Evolutionary conservation across 2,797 vertebrate species (phyloP).

Genomic region (Apogon hyalosoma): DNA sequence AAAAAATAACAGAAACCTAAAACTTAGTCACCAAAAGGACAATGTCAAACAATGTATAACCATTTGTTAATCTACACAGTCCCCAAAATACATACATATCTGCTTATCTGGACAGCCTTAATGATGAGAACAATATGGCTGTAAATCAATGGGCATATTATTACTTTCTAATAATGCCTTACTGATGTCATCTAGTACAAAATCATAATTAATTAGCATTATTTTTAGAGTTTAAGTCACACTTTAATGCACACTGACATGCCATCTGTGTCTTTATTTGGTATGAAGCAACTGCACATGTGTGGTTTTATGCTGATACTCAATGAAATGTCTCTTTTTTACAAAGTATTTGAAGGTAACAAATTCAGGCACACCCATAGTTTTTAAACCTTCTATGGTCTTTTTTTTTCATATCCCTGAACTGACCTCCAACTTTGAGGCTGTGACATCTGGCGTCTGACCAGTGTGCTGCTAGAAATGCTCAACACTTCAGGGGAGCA

Average conservation of each 20-base stretch:
- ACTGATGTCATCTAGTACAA: background rate
- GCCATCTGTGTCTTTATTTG: conserved; percentile 50
- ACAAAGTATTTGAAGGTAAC: conserved; percentile 2
- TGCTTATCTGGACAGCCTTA: conserved; percentile 29
- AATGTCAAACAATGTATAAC: conserved; percentile 39
- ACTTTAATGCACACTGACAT: conserved; percentile 35
- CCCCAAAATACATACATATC: conserved; percentile 29
- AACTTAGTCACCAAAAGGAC: conserved; percentile 12
- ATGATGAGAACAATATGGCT: conserved; percentile 33
- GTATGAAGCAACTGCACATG: conserved; percentile 52
- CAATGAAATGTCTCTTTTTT: background rate
- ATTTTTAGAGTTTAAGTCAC: conserved; percentile 33
- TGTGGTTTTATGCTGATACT: conserved; percentile 8
- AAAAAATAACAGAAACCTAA: too few relatives aligned
- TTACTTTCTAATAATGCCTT: conserved; percentile 17
- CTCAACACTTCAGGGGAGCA: conserved; percentile 54
- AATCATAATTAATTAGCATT: conserved; percentile 12
- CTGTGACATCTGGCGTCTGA: conserved; percentile 56
- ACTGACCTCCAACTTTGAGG: conserved; percentile 61
- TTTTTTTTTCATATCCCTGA: conserved; percentile 55
- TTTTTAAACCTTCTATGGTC: conserved; percentile 26
- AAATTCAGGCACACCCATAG: conserved; percentile 13
- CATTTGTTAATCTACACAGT: conserved; percentile 27
- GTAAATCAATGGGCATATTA: conserved; percentile 46
- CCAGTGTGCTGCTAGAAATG: conserved; percentile 52